Evolutionary conservation across 2,797 vertebrate species (phyloP).

Genomic region (Psittacula derbiana): DNA sequence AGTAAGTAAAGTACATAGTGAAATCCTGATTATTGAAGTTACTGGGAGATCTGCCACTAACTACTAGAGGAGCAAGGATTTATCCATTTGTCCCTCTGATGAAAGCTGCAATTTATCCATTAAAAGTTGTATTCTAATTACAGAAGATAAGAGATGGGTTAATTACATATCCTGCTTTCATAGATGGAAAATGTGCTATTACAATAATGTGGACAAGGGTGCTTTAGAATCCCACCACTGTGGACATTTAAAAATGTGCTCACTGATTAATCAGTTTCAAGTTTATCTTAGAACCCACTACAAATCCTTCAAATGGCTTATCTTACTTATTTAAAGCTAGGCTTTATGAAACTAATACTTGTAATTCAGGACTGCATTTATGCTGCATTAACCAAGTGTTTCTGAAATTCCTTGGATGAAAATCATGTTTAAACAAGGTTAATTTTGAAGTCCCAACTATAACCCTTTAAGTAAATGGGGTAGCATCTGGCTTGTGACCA

Average conservation of each 20-base stretch:
- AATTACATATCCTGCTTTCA: neutral
- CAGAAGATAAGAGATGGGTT: neutral
- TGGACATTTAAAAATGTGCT: neutral
- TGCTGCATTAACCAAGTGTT: neutral
- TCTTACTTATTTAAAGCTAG: neutral
- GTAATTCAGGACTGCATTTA: neutral
- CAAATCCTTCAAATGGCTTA: neutral
- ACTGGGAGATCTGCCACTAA: constrained; percentile 2
- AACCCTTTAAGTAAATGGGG: neutral
- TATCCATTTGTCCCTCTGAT: neutral
- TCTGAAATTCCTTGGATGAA: neutral
- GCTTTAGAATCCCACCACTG: neutral
- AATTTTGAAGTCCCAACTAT: neutral
- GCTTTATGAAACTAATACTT: neutral
- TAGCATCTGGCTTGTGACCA: neutral
- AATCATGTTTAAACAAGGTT: neutral
- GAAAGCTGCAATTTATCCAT: neutral
- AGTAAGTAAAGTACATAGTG: constrained; percentile 33
- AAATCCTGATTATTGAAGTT: neutral
- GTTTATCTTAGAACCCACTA: neutral
- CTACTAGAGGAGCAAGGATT: neutral
- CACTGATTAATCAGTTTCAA: neutral
- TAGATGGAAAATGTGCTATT: neutral
- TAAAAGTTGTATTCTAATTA: neutral
- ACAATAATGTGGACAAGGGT: neutral